These are phyloP conservation scores for Montipora capitata DNA, from an alignment of 92 coral and sea anemone genomes.

Conservation along the genomic window DNA sequence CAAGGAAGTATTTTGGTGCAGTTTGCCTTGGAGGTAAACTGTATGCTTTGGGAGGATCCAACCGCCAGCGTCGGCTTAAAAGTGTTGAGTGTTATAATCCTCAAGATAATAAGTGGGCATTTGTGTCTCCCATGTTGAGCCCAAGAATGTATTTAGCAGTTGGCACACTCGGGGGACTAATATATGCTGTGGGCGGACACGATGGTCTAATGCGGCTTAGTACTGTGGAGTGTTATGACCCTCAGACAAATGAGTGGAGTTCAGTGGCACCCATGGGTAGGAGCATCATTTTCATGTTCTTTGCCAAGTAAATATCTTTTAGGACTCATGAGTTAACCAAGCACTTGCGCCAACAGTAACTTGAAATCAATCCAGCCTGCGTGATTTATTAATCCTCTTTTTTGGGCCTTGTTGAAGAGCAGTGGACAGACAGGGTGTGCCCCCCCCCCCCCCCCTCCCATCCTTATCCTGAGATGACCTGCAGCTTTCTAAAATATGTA, in stretches of 20 bases:
- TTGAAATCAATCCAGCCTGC: too few species aligned
- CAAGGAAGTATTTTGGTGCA: slow-evolving; percentile 96
- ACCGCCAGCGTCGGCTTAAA: slow-evolving; percentile 82
- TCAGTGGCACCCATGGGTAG: slow-evolving; percentile 89
- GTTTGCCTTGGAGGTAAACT: slow-evolving; percentile 87
- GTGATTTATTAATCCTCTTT: too few species aligned
- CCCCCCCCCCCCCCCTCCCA: too few species aligned
- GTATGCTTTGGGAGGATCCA: slow-evolving; percentile 95
- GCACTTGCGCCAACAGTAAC: too few species aligned
- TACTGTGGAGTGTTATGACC: slow-evolving; percentile 96
- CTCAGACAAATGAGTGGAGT: slow-evolving; percentile 92
- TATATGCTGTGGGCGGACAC: slow-evolving; percentile 98
- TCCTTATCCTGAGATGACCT: too few species aligned
- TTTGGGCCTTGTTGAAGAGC: too few species aligned
- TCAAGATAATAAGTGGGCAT: slow-evolving; percentile 79
- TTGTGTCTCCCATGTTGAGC: slow-evolving; percentile 78
- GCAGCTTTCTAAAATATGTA: too few species aligned
- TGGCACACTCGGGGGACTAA: slow-evolving; percentile 85
- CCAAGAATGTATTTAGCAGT: slow-evolving; percentile 96
- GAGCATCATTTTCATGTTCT: not conserved
- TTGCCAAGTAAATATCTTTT: too few species aligned
- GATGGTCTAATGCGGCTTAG: slow-evolving; percentile 85
- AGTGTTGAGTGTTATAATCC: slow-evolving; percentile 95
- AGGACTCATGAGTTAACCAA: too few species aligned
- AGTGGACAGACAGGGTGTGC: too few species aligned